Percentiles rank a stretch among this genome's conserved stretches.
Conservation (phyloP, 2,797 vertebrate species). For the Pyrocephalus nanus region DNA sequence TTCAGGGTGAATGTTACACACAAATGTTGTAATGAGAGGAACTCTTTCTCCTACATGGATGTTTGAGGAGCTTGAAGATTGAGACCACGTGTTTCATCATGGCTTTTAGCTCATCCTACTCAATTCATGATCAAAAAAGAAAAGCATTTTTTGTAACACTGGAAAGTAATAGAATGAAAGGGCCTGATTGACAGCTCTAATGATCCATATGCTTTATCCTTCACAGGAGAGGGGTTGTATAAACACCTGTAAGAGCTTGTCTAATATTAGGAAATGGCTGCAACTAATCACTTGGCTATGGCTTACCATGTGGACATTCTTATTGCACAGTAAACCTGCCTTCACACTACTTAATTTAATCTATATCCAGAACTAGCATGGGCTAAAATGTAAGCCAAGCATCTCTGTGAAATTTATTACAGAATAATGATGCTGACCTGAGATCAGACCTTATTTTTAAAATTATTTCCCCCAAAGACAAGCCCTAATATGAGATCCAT, state of each 20-base stretch:
- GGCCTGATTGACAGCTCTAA: neutral
- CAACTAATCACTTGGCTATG: neutral
- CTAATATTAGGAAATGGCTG: neutral
- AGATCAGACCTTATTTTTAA: slow-evolving; percentile 2
- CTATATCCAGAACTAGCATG: neutral
- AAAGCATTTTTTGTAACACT: neutral
- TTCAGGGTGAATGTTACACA: neutral
- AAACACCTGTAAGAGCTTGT: neutral
- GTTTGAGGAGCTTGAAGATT: neutral
- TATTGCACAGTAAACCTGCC: neutral
- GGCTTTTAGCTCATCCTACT: neutral
- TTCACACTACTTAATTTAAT: neutral
- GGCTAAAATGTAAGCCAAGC: neutral
- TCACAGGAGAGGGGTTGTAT: neutral
- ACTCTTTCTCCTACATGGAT: neutral
- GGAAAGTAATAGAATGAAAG: neutral
- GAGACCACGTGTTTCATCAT: neutral
- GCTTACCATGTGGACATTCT: neutral
- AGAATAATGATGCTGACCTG: neutral
- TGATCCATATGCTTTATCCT: neutral
- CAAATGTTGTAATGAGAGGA: neutral
- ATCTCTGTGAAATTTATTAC: neutral
- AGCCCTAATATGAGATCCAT: neutral
- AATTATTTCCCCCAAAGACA: neutral
- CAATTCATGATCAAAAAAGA: neutral